Evolutionary conservation across 2,113 vertebrate genomes (phyloP).

Genomic region (Piaya cayana): DNA sequence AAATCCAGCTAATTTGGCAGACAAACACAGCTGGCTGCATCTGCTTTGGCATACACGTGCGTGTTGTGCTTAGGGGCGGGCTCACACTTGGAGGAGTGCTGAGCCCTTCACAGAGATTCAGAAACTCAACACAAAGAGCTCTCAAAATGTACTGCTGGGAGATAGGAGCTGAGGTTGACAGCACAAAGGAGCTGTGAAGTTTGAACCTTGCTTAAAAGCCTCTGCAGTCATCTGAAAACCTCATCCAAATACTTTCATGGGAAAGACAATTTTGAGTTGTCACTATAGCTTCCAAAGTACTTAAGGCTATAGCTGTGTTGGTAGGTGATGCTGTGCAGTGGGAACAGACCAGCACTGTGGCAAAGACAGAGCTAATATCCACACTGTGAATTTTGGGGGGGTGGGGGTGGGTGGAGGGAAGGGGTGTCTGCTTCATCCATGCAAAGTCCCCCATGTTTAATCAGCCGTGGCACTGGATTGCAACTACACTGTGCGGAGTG

Average conservation of each 20-base stretch:
- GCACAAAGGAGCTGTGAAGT: background rate
- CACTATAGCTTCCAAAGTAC: background rate
- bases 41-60: background rate
- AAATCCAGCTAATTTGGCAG: background rate
- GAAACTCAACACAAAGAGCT: background rate
- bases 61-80: background rate
- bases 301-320: background rate
- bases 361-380: background rate
- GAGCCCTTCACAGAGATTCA: background rate
- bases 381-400: background rate
- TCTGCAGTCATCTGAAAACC: background rate
- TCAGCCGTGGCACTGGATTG: background rate
- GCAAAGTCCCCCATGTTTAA: background rate
- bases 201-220: background rate
- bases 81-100: accelerated
- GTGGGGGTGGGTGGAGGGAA: no score
- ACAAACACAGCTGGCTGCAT: accelerated
- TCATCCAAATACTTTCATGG: background rate
- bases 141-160: background rate
- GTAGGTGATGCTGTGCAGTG: background rate
- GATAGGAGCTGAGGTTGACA: background rate
- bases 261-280: background rate
- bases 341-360: background rate
- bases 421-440: background rate
- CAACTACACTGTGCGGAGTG: background rate